A percentile compares a stretch with the other conserved stretches of the same genome.
Evolutionary conservation across 2,888 invertebrate genomes (phyloP).

Genomic region (Amphipyra berbera): DNA sequence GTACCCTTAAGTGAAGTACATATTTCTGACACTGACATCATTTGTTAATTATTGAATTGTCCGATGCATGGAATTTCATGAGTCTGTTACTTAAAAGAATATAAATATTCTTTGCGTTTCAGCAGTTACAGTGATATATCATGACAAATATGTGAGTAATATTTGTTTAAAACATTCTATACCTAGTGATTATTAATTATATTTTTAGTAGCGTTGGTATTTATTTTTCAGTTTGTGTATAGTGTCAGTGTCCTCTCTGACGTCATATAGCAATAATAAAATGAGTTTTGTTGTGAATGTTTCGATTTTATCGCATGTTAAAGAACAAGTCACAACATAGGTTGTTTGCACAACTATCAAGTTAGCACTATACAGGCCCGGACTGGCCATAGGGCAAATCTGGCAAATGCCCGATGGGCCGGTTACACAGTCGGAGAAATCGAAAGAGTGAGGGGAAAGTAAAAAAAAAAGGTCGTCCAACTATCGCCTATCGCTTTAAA

Average conservation of each 20-base stretch:
- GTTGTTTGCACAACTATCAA: constrained; percentile 1
- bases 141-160: constrained; percentile 42
- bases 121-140: constrained; percentile 19
- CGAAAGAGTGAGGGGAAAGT: too few species aligned
- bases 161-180: constrained; percentile 26
- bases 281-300: constrained; percentile 12
- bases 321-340: constrained; percentile 8
- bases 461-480: too few species aligned
- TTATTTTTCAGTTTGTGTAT: constrained; percentile 21
- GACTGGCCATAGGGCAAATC: too few species aligned
- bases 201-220: constrained; percentile 3
- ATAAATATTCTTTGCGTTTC: constrained; percentile 15
- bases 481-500: too few species aligned
- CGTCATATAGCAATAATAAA: constrained; percentile 7
- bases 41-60: constrained; percentile 49
- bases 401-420: too few species aligned
- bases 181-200: constrained; percentile 8
- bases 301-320: constrained; percentile 21
- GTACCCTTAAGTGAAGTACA: constrained; percentile 47
- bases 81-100: constrained; percentile 35
- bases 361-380: too few species aligned
- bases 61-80: constrained; percentile 42
- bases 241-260: constrained; percentile 38
- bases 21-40: constrained; percentile 79
- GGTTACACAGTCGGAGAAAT: too few species aligned